A percentile compares a stretch with the other conserved stretches of the same genome.
phyloP scores from a whole-genome alignment of 2,888 invertebrate species.

The Keiferia lycopersicella region DNA sequence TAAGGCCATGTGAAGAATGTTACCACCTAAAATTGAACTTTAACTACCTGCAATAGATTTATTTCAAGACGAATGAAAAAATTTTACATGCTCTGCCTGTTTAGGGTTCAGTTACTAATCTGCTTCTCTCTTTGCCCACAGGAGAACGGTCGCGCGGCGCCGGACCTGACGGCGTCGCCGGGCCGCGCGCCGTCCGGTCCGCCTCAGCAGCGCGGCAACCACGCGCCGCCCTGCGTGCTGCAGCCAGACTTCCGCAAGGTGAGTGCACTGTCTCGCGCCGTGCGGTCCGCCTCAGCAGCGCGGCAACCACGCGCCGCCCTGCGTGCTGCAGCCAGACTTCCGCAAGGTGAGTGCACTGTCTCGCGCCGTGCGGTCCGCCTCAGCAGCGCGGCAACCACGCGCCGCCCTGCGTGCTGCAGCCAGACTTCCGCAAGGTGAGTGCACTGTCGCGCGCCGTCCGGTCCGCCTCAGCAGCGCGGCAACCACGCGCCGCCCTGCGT shows the following conservation, averaged over 20 bases:
- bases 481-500: neutral
- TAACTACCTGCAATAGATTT: no score
- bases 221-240: conserved; percentile 88
- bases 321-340: conserved; percentile 7
- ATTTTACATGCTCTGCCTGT: no score
- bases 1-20: no score
- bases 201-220: conserved; percentile 85
- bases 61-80: no score
- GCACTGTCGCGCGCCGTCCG: neutral
- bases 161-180: conserved; percentile 94
- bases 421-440: neutral
- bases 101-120: no score
- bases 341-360: neutral
- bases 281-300: conserved; percentile 36
- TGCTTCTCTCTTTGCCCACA: conserved; percentile 48
- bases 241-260: conserved; percentile 92
- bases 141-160: conserved; percentile 95
- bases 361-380: neutral
- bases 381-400: neutral
- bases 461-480: neutral
- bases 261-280: neutral
- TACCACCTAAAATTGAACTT: no score
- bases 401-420: conserved; percentile 3
- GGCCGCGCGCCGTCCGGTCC: conserved; percentile 89
- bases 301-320: neutral